These are phyloP conservation scores for Pemphredon lugubris DNA, from an alignment of 2,888 invertebrate genomes.

Conservation along the genomic window DNA sequence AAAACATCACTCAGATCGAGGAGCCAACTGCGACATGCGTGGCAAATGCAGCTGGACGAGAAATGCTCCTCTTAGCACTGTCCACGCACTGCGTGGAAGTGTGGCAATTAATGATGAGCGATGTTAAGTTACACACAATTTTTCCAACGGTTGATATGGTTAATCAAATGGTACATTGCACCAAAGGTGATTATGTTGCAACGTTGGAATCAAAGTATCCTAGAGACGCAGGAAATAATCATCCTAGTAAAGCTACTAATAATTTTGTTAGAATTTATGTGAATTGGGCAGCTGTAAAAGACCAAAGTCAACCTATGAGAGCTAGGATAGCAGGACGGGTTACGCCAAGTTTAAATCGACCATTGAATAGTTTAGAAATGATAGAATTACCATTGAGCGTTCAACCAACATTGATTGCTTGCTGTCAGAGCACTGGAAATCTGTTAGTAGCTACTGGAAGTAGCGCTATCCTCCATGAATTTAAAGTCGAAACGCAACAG, in stretches of 20 bases:
- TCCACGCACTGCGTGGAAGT: constrained; percentile 85
- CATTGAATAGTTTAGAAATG: constrained; percentile 86
- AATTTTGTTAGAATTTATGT: constrained; percentile 88
- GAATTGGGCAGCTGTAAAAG: constrained; percentile 85
- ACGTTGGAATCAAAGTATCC: constrained; percentile 84
- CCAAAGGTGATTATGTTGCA: constrained; percentile 87
- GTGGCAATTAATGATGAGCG: constrained; percentile 81
- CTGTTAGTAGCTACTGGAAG: constrained; percentile 80
- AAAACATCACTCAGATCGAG: constrained; percentile 85
- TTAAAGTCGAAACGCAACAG: constrained; percentile 86
- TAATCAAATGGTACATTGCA: constrained; percentile 85
- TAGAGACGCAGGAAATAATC: constrained; percentile 68
- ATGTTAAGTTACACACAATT: constrained; percentile 82
- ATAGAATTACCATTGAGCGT: constrained; percentile 87
- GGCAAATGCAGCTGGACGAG: constrained; percentile 81
- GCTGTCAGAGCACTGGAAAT: constrained; percentile 84
- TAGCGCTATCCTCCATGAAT: constrained; percentile 83
- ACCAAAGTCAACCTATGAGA: constrained; percentile 83
- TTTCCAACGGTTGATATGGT: constrained; percentile 90
- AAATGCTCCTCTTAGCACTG: constrained; percentile 84
- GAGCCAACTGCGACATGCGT: constrained; percentile 86
- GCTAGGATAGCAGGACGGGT: constrained; percentile 89
- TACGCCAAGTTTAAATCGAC: constrained; percentile 86
- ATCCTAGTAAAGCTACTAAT: constrained; percentile 57
- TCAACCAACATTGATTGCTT: constrained; percentile 84